phyloP scores from a whole-genome alignment of 2,888 invertebrate genomes.

The Nezara viridula region DNA sequence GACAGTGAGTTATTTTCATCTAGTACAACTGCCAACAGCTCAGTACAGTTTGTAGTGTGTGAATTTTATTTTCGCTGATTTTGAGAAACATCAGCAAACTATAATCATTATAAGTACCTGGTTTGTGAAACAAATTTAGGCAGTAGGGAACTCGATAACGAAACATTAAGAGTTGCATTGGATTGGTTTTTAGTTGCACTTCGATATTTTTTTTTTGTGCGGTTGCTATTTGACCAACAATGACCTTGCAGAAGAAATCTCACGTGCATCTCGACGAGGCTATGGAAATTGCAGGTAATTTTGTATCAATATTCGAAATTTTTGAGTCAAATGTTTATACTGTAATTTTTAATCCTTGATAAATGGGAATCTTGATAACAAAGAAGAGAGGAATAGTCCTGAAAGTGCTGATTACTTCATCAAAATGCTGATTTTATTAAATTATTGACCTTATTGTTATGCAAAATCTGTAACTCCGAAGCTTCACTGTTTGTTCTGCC shows the following conservation, averaged over 20 bases:
- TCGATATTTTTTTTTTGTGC: neutral
- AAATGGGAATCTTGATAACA: neutral
- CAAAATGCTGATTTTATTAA: neutral
- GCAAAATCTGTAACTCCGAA: too few relatives aligned
- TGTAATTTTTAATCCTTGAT: neutral
- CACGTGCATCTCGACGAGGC: constrained; percentile 19
- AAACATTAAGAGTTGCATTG: neutral
- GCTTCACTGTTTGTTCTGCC: too few relatives aligned
- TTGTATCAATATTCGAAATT: neutral
- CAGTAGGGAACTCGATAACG: neutral
- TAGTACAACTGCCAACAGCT: neutral
- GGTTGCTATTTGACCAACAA: neutral
- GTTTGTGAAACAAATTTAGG: neutral
- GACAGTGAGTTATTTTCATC: neutral
- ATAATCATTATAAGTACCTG: neutral
- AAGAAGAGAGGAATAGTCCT: neutral
- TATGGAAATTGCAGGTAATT: neutral
- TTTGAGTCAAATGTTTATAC: too few relatives aligned
- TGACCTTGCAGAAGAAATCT: neutral
- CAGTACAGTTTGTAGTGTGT: neutral
- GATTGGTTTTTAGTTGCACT: neutral
- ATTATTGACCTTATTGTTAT: too few relatives aligned
- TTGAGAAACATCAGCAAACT: neutral
- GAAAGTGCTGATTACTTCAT: neutral
- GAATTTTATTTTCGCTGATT: neutral